These are phyloP conservation scores for Eupsittula cactorum DNA, from an alignment of 2,113 vertebrate genomes.

Conservation along the genomic window DNA sequence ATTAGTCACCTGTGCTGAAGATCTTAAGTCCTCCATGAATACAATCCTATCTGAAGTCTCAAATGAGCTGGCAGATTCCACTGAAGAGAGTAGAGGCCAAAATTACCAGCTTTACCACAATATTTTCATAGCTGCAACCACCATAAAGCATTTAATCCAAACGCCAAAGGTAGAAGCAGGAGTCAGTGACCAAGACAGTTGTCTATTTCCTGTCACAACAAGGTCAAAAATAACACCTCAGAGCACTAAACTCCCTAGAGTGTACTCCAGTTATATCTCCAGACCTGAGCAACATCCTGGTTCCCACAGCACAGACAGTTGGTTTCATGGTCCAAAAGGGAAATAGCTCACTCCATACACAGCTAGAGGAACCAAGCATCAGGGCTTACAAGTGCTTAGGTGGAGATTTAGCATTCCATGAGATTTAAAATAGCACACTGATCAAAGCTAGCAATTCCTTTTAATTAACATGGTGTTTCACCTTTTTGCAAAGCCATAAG, in stretches of 20 bases:
- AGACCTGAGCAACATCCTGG: not conserved
- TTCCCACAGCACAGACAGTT: not conserved
- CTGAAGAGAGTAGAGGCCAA: not conserved
- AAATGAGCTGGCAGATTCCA: not conserved
- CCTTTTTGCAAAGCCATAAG: not conserved
- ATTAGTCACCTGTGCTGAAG: not conserved
- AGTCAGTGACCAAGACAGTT: not conserved
- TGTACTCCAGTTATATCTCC: accelerated
- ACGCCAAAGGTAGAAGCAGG: not conserved
- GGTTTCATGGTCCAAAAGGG: not conserved
- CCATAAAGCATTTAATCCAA: not conserved
- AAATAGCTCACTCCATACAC: not conserved
- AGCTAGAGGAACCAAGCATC: not conserved
- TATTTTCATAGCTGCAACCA: not conserved
- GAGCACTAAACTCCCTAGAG: not conserved
- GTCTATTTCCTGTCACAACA: not conserved
- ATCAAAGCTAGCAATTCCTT: not conserved
- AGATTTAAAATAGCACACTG: not conserved
- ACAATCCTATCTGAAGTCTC: not conserved
- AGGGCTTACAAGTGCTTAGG: not conserved
- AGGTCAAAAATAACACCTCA: accelerated
- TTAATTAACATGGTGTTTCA: not conserved
- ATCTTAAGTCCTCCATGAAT: not conserved
- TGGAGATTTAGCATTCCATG: not conserved
- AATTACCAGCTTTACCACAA: not conserved